Conservation (phyloP, 2,888 invertebrate species). For the Leistus spinibarbis region DNA sequence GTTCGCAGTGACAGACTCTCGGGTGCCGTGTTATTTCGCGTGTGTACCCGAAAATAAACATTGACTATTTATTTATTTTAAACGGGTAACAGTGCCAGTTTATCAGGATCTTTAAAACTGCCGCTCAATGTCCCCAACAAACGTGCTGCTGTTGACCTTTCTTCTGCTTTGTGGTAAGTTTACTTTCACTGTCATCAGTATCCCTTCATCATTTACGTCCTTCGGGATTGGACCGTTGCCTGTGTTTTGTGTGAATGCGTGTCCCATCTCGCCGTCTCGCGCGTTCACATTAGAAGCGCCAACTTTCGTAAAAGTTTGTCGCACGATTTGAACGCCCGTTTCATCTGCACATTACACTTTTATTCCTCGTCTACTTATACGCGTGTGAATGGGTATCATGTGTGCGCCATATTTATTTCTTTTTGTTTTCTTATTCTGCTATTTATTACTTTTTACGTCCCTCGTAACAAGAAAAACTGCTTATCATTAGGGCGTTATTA, state of each 20-base stretch:
- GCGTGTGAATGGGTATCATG: neutral
- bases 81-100: neutral
- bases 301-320: slow-evolving; percentile 26
- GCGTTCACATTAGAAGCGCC: neutral
- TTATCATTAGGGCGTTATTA: too few relatives aligned
- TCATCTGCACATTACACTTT: neutral
- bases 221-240: neutral
- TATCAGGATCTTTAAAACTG: slow-evolving; percentile 42
- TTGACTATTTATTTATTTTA: too few relatives aligned
- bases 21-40: slow-evolving; percentile 42
- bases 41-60: slow-evolving; percentile 40
- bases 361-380: neutral
- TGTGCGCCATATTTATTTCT: neutral
- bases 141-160: slow-evolving; percentile 48
- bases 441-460: neutral
- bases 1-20: slow-evolving; percentile 9
- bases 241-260: too few relatives aligned
- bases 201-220: neutral
- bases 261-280: neutral
- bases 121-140: slow-evolving; percentile 49
- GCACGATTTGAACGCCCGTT: slow-evolving; percentile 11
- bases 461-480: too few relatives aligned
- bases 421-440: neutral
- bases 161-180: slow-evolving; percentile 51
- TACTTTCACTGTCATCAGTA: neutral